Evolutionary conservation across 2,888 invertebrate species (phyloP).

Genomic region (Nomada ferruginata): DNA sequence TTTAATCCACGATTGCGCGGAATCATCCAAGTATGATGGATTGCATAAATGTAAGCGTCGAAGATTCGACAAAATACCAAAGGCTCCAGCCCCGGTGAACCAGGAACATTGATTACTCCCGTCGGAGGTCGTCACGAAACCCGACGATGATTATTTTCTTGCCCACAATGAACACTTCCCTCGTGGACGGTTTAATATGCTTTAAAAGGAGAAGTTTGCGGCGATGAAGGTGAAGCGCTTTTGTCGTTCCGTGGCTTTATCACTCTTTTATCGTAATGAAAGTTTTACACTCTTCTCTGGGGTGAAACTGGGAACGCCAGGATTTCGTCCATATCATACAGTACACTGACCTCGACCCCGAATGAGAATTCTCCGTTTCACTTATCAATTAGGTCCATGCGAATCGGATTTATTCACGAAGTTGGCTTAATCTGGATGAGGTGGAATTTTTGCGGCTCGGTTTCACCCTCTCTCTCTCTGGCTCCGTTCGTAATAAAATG

Average conservation of each 20-base stretch:
- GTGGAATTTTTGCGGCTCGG: background rate
- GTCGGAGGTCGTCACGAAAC: background rate
- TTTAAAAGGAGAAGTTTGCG: background rate
- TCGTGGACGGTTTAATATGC: too few relatives aligned
- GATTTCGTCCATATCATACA: background rate
- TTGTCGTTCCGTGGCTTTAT: background rate
- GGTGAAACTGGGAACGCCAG: too few relatives aligned
- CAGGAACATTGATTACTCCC: conserved; percentile 21
- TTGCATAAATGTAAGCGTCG: background rate
- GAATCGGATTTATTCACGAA: conserved; percentile 1
- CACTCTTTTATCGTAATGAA: background rate
- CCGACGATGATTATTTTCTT: conserved; percentile 4
- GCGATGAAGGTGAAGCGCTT: background rate
- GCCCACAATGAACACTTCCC: background rate
- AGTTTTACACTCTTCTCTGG: background rate
- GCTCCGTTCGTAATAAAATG: background rate
- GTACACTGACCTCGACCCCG: background rate
- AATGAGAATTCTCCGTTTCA: conserved; percentile 3
- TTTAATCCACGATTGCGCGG: background rate
- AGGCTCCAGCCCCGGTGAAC: background rate
- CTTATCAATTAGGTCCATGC: conserved; percentile 21
- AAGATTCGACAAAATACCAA: conserved; percentile 28
- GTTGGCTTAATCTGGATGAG: background rate
- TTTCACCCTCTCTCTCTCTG: background rate
- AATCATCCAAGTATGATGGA: conserved; percentile 26